These are phyloP conservation scores for Agrochola macilenta DNA, from an alignment of 2,888 invertebrate genomes.

Conservation along the genomic window DNA sequence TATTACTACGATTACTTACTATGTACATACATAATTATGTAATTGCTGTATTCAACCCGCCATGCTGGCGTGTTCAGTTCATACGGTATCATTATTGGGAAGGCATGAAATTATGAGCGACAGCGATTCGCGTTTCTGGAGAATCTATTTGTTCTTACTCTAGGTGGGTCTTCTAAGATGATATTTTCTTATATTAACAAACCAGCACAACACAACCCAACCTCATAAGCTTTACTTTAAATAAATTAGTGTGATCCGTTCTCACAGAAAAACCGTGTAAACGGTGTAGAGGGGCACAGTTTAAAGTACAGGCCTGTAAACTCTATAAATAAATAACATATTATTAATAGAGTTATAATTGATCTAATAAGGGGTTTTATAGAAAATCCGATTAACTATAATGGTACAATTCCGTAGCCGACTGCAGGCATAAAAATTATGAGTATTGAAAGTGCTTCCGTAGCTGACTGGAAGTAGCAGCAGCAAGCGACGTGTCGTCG, in stretches of 20 bases:
- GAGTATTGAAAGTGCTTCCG: no score
- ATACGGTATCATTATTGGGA: constrained; percentile 15
- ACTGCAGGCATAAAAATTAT: no score
- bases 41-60: constrained; percentile 8
- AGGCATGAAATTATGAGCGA: background rate
- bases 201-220: background rate
- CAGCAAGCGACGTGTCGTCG: no score
- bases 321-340: background rate
- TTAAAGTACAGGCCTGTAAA: background rate
- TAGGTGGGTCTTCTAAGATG: background rate
- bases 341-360: no score
- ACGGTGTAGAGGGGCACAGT: background rate
- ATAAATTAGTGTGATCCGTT: background rate
- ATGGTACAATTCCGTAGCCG: no score
- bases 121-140: background rate
- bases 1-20: constrained; percentile 12
- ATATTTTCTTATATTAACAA: background rate
- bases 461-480: no score
- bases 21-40: background rate
- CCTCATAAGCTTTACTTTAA: background rate
- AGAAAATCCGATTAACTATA: background rate
- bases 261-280: background rate
- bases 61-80: constrained; percentile 20
- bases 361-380: background rate
- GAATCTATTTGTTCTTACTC: background rate